Evolutionary conservation across 2,113 vertebrate species (phyloP).

Genomic region (Pseudorectes ferrugineus): DNA sequence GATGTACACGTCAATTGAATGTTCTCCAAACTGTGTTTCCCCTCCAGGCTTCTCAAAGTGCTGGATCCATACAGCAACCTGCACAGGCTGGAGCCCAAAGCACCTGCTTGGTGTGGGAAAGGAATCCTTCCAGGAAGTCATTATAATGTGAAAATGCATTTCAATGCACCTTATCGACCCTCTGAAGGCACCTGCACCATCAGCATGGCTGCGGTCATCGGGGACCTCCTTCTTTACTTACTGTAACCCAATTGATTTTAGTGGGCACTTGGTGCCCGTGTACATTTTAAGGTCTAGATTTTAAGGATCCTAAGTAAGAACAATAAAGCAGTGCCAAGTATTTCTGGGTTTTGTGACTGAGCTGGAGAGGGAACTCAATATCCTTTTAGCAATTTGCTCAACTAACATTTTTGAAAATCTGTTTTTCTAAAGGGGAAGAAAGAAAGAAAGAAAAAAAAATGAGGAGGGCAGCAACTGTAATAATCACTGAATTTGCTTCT

Average conservation of each 20-base stretch:
- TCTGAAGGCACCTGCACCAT: background rate
- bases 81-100: background rate
- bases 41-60: background rate
- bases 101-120: background rate
- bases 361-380: background rate
- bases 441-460: background rate
- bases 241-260: background rate
- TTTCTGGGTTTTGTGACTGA: background rate
- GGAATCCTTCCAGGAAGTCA: background rate
- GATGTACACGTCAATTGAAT: accelerated
- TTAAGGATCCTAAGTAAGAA: background rate
- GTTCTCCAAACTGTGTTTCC: background rate
- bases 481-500: background rate
- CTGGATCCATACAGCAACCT: background rate
- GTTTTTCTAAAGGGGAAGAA: background rate
- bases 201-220: background rate
- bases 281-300: background rate
- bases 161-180: accelerated
- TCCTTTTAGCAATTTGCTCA: background rate
- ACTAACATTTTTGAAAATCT: background rate
- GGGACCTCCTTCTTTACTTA: background rate
- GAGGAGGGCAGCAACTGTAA: background rate
- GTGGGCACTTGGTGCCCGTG: background rate
- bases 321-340: background rate
- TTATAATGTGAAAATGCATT: background rate